Evolutionary conservation across 2,888 invertebrate genomes (phyloP), one percentile per base, ranked within the genome.

Genomic region (Tiliacea citrago): DNA sequence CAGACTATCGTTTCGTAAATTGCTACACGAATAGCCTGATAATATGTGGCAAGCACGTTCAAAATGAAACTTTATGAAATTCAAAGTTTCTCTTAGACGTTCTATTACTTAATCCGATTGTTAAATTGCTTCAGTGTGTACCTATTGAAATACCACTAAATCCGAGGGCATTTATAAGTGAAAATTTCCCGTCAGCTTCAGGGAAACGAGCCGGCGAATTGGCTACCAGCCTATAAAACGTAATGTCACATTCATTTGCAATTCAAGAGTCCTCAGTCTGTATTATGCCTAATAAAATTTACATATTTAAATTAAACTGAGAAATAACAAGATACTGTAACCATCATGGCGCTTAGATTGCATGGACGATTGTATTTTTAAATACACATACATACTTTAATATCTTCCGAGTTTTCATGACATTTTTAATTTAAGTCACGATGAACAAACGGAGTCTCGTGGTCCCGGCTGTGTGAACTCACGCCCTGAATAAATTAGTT

Each of bases 241-340:
- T 95, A 95, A 96, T 95, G 96, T 95, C 94, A 94, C 95, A 96
- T 95, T 95, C 96, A 96, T 96, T 96, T 96, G 96, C 95, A 96
- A 96, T 96, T 96, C 95, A 95, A 95, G 94, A 94, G 93, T 94
- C 94, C 94, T 95, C 95, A 94, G 94, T 92, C 94, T 93, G 95
- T 96, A 95, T 96, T 96, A 96, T 96, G 95, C 93, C 95, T 95
- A 95, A 96, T 96, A 96, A 96, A 96, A 96, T 96, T 96, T 95
- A 95, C 96, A 96, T 96, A 96, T 96, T 96, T 96, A 96, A 96
- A 96, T 96, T 96, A 96, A 96, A 96, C 94, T 93, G 93, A 93
- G 93, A 95, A 95, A 95, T 96, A 96, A 96, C 96, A 96, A 96
- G 96, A 95, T 91, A 94, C 93, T 93, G 93, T 92, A 92, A 92